A percentile compares a stretch with the other conserved stretches of the same genome.
Evolutionary conservation across 2,888 invertebrate genomes (phyloP).

Genomic region (Ephialtes manifestator): DNA sequence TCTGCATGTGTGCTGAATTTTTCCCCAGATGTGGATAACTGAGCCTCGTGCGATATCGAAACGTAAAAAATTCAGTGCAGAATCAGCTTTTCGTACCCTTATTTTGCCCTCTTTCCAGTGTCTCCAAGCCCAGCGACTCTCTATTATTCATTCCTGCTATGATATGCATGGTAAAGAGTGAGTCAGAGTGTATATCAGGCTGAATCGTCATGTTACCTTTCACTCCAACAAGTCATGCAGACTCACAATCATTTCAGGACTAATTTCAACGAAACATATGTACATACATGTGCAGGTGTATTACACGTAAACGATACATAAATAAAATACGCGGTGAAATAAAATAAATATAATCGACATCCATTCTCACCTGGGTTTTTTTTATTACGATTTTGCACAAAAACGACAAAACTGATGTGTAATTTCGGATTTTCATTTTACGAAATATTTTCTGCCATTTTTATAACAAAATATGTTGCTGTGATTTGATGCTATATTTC

Average conservation of each 20-base stretch:
- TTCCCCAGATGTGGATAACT: neutral
- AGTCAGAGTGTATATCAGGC: slow-evolving; percentile 53
- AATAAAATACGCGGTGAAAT: neutral
- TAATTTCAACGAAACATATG: neutral
- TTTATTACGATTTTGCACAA: no score
- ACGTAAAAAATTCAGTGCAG: neutral
- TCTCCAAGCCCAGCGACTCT: neutral
- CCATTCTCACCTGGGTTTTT: no score
- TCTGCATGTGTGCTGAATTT: neutral
- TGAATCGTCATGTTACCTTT: slow-evolving; percentile 50
- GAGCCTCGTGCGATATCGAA: neutral
- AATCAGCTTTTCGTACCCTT: neutral
- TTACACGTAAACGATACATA: neutral
- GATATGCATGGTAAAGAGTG: slow-evolving; percentile 18
- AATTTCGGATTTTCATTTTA: no score
- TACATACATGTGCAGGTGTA: neutral
- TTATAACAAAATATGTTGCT: no score
- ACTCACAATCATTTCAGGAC: neutral
- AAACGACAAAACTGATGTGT: neutral
- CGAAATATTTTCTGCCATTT: no score
- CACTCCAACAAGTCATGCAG: slow-evolving; percentile 25
- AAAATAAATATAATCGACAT: neutral
- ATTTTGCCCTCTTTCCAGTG: neutral
- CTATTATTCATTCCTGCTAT: slow-evolving; percentile 26
- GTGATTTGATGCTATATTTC: no score